Conservation (phyloP, 2,113 vertebrate genomes). For the Colius striatus region DNA sequence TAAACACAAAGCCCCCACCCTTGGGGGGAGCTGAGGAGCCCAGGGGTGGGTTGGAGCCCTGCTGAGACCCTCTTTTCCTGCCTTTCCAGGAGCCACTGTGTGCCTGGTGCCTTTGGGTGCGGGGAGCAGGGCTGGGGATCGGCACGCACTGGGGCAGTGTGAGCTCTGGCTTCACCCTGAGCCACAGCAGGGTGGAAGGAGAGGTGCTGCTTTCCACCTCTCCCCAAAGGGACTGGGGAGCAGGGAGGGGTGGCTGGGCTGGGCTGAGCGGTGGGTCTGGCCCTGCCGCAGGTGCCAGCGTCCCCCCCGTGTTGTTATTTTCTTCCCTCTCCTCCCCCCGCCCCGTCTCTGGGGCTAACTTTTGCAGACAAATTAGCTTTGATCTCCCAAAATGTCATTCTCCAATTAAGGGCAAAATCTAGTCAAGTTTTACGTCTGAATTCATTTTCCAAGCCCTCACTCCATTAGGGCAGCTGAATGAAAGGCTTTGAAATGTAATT, state of each 20-base stretch:
- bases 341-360: slow-evolving; percentile 59
- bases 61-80: neutral
- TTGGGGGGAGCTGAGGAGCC: neutral
- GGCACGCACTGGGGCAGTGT: rapidly evolving
- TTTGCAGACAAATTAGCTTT: slow-evolving; percentile 73
- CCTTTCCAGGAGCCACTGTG: neutral
- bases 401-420: slow-evolving; percentile 74
- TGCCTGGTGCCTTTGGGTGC: rapidly evolving
- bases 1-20: slow-evolving; percentile 67
- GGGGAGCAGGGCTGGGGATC: rapidly evolving
- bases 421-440: slow-evolving; percentile 75
- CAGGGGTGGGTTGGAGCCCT: neutral
- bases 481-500: slow-evolving; percentile 75
- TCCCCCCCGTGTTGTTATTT: slow-evolving; percentile 19
- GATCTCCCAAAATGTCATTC: slow-evolving; percentile 73
- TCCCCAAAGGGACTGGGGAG: neutral
- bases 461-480: slow-evolving; percentile 72
- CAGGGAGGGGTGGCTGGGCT: neutral
- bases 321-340: neutral
- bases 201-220: neutral
- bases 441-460: slow-evolving; percentile 75
- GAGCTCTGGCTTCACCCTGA: neutral
- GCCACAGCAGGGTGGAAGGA: rapidly evolving
- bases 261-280: neutral
- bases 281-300: neutral